A percentile compares a stretch with the other conserved stretches of the same genome.
These are phyloP conservation scores for Rachycentron canadum DNA, from an alignment of 2,797 vertebrate genomes.

Conservation along the genomic window DNA sequence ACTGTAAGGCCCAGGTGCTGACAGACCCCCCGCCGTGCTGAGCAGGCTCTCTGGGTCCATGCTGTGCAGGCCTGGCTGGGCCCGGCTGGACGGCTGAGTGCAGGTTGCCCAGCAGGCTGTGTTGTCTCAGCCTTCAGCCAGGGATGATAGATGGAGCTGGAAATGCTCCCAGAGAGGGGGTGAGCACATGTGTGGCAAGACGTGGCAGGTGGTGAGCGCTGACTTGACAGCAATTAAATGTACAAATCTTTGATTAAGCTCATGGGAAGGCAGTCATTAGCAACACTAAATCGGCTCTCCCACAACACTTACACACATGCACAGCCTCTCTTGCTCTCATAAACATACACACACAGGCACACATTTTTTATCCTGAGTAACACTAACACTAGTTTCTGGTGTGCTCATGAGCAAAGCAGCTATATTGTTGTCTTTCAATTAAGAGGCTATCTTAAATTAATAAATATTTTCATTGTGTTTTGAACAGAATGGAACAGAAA, in stretches of 20 bases:
- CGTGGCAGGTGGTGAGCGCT: conserved; percentile 92
- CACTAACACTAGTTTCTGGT: conserved; percentile 11
- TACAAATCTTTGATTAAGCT: conserved; percentile 96
- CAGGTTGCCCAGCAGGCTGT: conserved; percentile 90
- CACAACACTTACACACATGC: conserved; percentile 45
- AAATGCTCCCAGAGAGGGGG: conserved; percentile 78
- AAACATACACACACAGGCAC: conserved; percentile 23
- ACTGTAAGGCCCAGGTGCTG: conserved; percentile 67
- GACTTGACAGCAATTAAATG: conserved; percentile 96
- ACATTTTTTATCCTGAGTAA: conserved; percentile 45
- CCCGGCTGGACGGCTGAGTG: conserved; percentile 74
- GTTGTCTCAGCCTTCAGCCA: conserved; percentile 85
- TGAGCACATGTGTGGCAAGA: conserved; percentile 89
- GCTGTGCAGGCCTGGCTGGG: conserved; percentile 68
- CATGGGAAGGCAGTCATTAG: conserved; percentile 92
- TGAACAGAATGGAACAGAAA: neutral
- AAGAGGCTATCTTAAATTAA: neutral
- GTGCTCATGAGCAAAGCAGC: neutral
- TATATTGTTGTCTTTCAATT: neutral
- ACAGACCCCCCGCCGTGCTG: conserved; percentile 57
- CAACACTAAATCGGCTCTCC: conserved; percentile 85
- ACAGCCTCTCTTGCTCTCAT: conserved; percentile 25
- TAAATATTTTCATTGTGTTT: neutral
- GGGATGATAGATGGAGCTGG: conserved; percentile 89
- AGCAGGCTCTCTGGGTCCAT: conserved; percentile 60